phyloP scores from a whole-genome alignment of 1,140 invertebrate genomes.

The Procambarus clarkii region DNA sequence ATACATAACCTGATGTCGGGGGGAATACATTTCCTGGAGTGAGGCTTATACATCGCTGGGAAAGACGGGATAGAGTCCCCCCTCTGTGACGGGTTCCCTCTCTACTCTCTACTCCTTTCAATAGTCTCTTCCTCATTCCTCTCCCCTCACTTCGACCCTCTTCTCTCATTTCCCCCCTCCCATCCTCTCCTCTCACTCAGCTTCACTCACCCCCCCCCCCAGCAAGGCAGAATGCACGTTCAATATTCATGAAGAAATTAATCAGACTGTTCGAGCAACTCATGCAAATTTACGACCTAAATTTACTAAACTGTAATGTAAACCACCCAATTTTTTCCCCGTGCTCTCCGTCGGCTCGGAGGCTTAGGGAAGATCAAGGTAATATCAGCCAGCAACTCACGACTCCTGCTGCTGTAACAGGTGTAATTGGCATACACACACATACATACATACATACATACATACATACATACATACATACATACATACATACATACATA shows the following conservation, averaged over 20 bases:
- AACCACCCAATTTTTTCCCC: constrained; percentile 27
- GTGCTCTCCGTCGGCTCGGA: not conserved
- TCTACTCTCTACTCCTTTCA: not conserved
- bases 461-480: too few species aligned
- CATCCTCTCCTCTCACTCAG: not conserved
- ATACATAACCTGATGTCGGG: too few species aligned
- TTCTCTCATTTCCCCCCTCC: too few species aligned
- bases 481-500: too few species aligned
- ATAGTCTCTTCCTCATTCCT: not conserved
- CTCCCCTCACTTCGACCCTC: not conserved
- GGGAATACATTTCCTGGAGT: too few species aligned
- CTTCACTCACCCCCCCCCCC: not conserved
- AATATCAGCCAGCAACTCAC: not conserved
- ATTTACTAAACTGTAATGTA: constrained; percentile 32
- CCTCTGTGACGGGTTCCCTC: not conserved
- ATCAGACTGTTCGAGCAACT: constrained; percentile 17
- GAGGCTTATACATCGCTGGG: too few species aligned
- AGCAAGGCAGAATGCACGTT: constrained; percentile 16
- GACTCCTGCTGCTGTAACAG: too few species aligned
- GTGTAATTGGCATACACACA: not conserved
- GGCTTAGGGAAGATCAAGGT: not conserved
- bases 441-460: too few species aligned
- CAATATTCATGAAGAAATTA: constrained; percentile 53
- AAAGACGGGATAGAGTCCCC: too few species aligned
- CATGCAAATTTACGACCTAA: constrained; percentile 36